These are phyloP conservation scores for Noctua fimbriata DNA, from an alignment of 2,888 invertebrate genomes.

Conservation along the genomic window DNA sequence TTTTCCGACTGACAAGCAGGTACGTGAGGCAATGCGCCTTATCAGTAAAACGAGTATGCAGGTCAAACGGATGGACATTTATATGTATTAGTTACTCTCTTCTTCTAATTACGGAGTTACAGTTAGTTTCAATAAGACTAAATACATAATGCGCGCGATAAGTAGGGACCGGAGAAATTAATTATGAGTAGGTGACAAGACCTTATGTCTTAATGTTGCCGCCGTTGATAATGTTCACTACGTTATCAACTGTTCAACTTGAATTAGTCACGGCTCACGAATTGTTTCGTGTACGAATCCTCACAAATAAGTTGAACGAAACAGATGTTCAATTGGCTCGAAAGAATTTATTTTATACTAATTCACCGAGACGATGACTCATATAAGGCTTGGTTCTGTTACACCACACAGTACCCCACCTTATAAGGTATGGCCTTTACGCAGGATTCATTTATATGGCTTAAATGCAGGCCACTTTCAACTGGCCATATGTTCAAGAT, in stretches of 20 bases:
- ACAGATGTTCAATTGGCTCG: conserved; percentile 86
- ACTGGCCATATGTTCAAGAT: conserved; percentile 88
- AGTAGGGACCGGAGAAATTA: conserved; percentile 13
- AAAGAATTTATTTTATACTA: conserved; percentile 85
- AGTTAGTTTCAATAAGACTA: conserved; percentile 56
- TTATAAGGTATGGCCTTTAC: conserved; percentile 88
- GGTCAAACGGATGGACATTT: conserved; percentile 69
- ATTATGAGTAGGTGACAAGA: conserved; percentile 4
- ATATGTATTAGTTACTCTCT: conserved; percentile 54
- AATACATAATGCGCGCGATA: conserved; percentile 33
- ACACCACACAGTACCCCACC: conserved; percentile 82
- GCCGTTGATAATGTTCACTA: conserved; percentile 26
- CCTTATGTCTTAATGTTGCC: background rate
- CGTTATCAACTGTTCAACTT: conserved; percentile 22
- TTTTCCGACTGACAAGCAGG: conserved; percentile 53
- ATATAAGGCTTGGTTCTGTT: conserved; percentile 83
- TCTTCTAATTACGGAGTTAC: conserved; percentile 58
- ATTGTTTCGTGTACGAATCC: conserved; percentile 61
- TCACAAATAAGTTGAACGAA: conserved; percentile 67
- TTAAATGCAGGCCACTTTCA: conserved; percentile 87
- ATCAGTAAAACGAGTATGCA: conserved; percentile 67
- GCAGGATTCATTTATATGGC: conserved; percentile 87
- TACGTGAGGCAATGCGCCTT: conserved; percentile 71
- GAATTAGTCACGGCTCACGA: conserved; percentile 63
- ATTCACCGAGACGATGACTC: conserved; percentile 85